Conservation (phyloP, 2,113 vertebrate genomes). For the Oxygymnocypris stewartii region DNA sequence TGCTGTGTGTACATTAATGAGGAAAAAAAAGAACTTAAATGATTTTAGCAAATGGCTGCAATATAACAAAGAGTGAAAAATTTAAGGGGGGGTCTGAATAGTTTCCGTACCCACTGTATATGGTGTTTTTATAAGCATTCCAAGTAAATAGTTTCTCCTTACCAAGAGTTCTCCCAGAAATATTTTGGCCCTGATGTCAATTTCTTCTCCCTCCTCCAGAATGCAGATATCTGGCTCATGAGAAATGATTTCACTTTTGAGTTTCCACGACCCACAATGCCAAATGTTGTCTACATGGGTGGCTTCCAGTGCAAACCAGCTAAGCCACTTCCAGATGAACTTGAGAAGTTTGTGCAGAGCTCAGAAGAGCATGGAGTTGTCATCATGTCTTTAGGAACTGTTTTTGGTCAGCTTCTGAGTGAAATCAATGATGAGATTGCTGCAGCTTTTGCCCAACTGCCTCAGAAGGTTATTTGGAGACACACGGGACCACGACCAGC, state of each 20-base stretch:
- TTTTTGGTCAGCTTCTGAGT: slow-evolving; percentile 61
- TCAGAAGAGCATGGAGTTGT: slow-evolving; percentile 70
- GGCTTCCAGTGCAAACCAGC: slow-evolving; percentile 59
- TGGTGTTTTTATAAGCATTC: slow-evolving; percentile 26
- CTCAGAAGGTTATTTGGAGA: slow-evolving; percentile 74
- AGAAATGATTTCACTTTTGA: slow-evolving; percentile 74
- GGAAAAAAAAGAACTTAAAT: too few species aligned
- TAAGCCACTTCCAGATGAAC: slow-evolving; percentile 50
- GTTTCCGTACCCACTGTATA: too few species aligned
- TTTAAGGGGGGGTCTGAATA: too few species aligned
- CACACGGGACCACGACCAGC: slow-evolving; percentile 64
- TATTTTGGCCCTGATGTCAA: slow-evolving; percentile 71
- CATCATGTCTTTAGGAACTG: slow-evolving; percentile 70
- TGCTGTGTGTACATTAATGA: too few species aligned
- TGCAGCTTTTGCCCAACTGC: slow-evolving; percentile 68
- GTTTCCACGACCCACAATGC: slow-evolving; percentile 59
- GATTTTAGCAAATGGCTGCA: too few species aligned
- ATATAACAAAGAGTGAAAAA: too few species aligned
- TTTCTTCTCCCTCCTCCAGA: slow-evolving; percentile 64
- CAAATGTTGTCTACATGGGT: slow-evolving; percentile 57
- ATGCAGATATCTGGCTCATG: slow-evolving; percentile 75
- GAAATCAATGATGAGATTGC: slow-evolving; percentile 68
- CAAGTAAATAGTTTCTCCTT: slow-evolving; percentile 56
- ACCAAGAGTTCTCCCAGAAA: slow-evolving; percentile 62
- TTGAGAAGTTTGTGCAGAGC: slow-evolving; percentile 60